These are phyloP conservation scores for Matsumurasca onukii DNA, from an alignment of 1,140 invertebrate species.

Conservation along the genomic window DNA sequence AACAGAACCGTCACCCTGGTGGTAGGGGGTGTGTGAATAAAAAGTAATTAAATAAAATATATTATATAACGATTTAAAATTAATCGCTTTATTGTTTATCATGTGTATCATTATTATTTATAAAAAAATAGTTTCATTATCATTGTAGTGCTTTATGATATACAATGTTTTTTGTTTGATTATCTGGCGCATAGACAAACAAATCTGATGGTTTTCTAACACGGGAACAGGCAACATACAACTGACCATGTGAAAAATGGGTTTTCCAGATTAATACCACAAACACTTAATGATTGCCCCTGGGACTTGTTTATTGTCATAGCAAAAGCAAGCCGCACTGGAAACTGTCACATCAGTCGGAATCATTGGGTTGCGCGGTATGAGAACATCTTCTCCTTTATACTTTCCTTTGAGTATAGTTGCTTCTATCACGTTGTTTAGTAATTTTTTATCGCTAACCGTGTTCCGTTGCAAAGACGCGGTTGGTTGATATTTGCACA, in stretches of 20 bases:
- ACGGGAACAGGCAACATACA: slow-evolving; percentile 46
- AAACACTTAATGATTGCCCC: slow-evolving; percentile 40
- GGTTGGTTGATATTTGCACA: slow-evolving; percentile 48
- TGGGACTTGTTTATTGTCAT: too few relatives aligned
- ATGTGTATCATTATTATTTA: slow-evolving; percentile 10
- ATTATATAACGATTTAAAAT: slow-evolving; percentile 4
- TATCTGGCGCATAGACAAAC: too few relatives aligned
- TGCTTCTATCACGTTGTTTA: slow-evolving; percentile 43
- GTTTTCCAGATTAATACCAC: slow-evolving; percentile 38
- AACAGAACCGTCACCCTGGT: slow-evolving; percentile 14
- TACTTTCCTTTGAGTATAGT: slow-evolving; percentile 28
- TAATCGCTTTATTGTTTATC: slow-evolving; percentile 5
- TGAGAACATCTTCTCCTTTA: slow-evolving; percentile 32
- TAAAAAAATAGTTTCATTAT: slow-evolving; percentile 21
- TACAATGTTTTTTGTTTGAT: too few relatives aligned
- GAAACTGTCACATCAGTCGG: slow-evolving; percentile 43
- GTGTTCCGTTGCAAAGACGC: slow-evolving; percentile 50
- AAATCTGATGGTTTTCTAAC: too few relatives aligned
- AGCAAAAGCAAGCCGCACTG: slow-evolving; percentile 50
- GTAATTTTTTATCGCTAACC: slow-evolving; percentile 48
- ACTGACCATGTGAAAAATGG: slow-evolving; percentile 45
- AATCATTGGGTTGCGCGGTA: slow-evolving; percentile 33
- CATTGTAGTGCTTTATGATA: too few relatives aligned
- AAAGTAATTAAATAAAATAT: slow-evolving; percentile 14
- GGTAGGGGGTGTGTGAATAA: slow-evolving; percentile 2